These are phyloP conservation scores for Catamblyrhynchus diadema DNA, from an alignment of 2,797 vertebrate genomes.

Conservation along the genomic window DNA sequence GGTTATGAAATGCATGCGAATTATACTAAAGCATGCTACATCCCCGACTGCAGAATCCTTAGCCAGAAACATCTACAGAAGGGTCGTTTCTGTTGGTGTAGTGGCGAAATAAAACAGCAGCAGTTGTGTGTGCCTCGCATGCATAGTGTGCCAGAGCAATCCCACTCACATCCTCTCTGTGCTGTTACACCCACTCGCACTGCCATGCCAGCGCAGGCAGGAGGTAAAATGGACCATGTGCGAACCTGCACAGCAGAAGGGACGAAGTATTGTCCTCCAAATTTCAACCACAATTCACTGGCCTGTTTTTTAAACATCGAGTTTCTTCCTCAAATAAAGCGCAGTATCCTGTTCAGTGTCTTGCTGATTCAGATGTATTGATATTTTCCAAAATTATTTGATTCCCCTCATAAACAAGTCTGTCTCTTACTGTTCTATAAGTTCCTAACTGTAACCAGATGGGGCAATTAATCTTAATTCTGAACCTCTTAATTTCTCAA, in stretches of 20 bases:
- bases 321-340: not conserved
- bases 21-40: not conserved
- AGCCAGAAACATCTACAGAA: not conserved
- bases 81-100: not conserved
- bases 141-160: slow-evolving; percentile 23
- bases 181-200: not conserved
- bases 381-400: not conserved
- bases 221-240: not conserved
- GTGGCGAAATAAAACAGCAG: slow-evolving; percentile 9
- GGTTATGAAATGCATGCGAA: not conserved
- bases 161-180: not conserved
- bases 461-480: not conserved
- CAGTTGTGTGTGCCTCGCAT: slow-evolving; percentile 21
- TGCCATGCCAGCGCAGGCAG: not conserved
- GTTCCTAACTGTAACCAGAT: not conserved
- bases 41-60: not conserved
- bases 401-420: not conserved
- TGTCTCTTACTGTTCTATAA: not conserved
- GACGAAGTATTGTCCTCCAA: not conserved
- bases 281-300: not conserved
- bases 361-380: not conserved
- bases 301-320: not conserved
- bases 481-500: not conserved
- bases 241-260: not conserved
- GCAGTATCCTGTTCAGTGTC: not conserved